These are phyloP conservation scores for Atlantisia rogersi DNA, from an alignment of 2,113 vertebrate genomes.

Conservation along the genomic window DNA sequence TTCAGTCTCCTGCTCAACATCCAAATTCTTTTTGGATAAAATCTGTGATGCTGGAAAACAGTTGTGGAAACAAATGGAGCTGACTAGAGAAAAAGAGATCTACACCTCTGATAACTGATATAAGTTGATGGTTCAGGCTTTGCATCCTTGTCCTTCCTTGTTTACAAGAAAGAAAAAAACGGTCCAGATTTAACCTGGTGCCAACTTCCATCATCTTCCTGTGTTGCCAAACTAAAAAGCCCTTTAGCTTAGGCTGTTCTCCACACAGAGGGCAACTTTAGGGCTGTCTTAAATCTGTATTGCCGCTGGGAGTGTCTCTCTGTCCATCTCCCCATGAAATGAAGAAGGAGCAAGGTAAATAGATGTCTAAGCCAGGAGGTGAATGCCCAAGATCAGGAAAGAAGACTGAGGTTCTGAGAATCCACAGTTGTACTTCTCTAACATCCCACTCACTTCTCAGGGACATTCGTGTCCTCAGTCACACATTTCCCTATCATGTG, in stretches of 20 bases:
- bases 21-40: not conserved
- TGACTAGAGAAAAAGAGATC: not conserved
- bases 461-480: not conserved
- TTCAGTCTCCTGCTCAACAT: not conserved
- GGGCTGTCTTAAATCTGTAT: not conserved
- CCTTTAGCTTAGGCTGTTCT: not conserved
- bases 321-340: not conserved
- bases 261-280: not conserved
- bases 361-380: not conserved
- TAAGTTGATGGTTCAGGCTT: not conserved
- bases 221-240: not conserved
- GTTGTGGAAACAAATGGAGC: not conserved
- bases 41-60: not conserved
- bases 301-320: not conserved
- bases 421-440: not conserved
- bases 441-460: rapidly evolving
- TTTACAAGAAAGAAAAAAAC: not conserved
- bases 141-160: not conserved
- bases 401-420: not conserved
- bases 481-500: not conserved
- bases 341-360: not conserved
- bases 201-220: not conserved
- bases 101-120: not conserved
- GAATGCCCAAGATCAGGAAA: not conserved
- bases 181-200: not conserved